Percentiles rank a stretch among this genome's conserved stretches.
Conservation (phyloP, 2,888 invertebrate genomes). For the Ceratothoa steindachneri region DNA sequence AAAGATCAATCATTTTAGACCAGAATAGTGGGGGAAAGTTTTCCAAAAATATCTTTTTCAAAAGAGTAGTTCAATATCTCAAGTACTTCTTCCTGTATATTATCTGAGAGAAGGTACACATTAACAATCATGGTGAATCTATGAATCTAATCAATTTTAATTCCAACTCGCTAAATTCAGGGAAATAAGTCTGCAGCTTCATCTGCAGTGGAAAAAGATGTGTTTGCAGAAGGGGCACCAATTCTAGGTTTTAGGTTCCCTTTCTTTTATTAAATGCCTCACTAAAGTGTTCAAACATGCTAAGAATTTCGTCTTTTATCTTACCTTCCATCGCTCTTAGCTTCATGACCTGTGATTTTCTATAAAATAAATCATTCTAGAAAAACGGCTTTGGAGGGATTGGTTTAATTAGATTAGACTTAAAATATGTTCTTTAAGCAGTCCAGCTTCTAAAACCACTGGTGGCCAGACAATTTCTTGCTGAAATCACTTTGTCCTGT, state of each 20-base stretch:
- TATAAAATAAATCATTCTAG: conserved; percentile 21
- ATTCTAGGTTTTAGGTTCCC: too few species aligned
- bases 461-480: neutral
- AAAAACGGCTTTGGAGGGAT: conserved; percentile 21
- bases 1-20: conserved; percentile 16
- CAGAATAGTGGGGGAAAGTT: too few species aligned
- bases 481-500: neutral
- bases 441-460: conserved; percentile 21
- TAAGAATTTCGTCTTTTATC: conserved; percentile 25
- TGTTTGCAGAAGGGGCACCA: too few species aligned
- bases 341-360: conserved; percentile 21
- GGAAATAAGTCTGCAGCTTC: conserved; percentile 24
- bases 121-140: conserved; percentile 19
- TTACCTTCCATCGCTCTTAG: conserved; percentile 20
- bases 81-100: conserved; percentile 12
- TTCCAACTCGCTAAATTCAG: conserved; percentile 16
- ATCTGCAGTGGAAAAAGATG: conserved; percentile 13
- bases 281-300: conserved; percentile 23
- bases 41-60: conserved; percentile 23
- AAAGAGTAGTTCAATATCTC: conserved; percentile 23
- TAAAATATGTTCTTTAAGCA: conserved; percentile 20
- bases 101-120: conserved; percentile 15
- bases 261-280: conserved; percentile 16
- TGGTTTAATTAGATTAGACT: conserved; percentile 16
- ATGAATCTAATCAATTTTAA: conserved; percentile 28